Evolutionary conservation across 1,140 invertebrate genomes (phyloP).

Genomic region (Drosophila malerkotliana): DNA sequence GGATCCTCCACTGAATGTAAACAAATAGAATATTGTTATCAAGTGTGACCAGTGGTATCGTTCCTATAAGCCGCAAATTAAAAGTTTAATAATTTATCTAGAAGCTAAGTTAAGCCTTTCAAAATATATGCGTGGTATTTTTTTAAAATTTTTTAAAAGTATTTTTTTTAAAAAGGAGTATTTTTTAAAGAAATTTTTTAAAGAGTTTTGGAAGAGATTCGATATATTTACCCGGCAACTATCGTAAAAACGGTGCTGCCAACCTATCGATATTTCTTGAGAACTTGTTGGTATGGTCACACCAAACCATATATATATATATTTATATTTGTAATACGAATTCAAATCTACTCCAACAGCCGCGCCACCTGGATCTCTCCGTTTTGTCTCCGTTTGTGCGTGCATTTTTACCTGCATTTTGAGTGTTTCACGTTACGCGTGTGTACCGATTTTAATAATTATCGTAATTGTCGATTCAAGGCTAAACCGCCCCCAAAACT

Average conservation of each 20-base stretch:
- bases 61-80: too few species aligned
- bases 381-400: slow-evolving; percentile 1
- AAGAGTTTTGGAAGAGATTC: too few species aligned
- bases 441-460: slow-evolving; percentile 23
- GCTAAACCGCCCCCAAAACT: slow-evolving; percentile 3
- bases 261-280: too few species aligned
- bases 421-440: slow-evolving; percentile 31
- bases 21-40: slow-evolving; percentile 1
- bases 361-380: slow-evolving; percentile 9
- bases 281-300: too few species aligned
- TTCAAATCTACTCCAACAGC: slow-evolving; percentile 11
- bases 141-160: too few species aligned
- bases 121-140: too few species aligned
- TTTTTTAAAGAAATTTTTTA: too few species aligned
- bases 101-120: not conserved
- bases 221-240: too few species aligned
- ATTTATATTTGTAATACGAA: not conserved
- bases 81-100: not conserved
- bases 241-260: too few species aligned
- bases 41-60: not conserved
- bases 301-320: too few species aligned
- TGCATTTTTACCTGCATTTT: slow-evolving; percentile 21
- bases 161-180: too few species aligned
- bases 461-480: slow-evolving; percentile 3
- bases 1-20: slow-evolving; percentile 1